Evolutionary conservation across 2,888 invertebrate genomes (phyloP).

Genomic region (Lasioglossum zephyrum): DNA sequence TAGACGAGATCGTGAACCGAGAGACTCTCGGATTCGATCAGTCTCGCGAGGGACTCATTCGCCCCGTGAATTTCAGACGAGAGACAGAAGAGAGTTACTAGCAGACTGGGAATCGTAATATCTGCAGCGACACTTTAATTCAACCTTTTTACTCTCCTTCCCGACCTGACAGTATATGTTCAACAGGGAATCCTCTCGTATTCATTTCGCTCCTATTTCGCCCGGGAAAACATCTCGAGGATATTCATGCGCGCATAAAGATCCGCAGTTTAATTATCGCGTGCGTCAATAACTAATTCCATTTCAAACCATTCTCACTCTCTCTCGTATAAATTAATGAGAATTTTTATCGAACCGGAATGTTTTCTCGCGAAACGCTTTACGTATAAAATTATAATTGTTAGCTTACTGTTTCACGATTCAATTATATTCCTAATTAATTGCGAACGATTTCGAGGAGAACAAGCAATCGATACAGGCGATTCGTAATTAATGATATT

Average conservation of each 20-base stretch:
- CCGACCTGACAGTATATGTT: neutral
- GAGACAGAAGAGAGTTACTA: neutral
- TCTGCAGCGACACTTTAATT: slow-evolving; percentile 1
- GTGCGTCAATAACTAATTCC: neutral
- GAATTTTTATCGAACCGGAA: neutral
- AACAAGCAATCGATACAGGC: too few species aligned
- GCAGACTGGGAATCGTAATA: slow-evolving; percentile 6
- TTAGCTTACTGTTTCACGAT: neutral
- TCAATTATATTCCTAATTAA: neutral
- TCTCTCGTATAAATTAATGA: neutral
- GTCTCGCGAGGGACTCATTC: slow-evolving; percentile 6
- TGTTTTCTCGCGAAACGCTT: neutral
- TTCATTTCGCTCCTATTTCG: neutral
- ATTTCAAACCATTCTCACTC: neutral
- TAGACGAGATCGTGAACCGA: neutral
- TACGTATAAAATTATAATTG: neutral
- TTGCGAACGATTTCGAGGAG: neutral
- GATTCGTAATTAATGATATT: neutral
- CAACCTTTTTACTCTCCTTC: neutral
- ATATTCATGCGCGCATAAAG: neutral
- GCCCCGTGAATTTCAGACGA: neutral
- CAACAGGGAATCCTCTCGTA: neutral
- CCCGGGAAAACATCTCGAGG: neutral
- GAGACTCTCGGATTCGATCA: neutral
- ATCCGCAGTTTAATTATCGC: neutral